Evolutionary conservation across 2,888 invertebrate genomes (phyloP).

Genomic region (Rhyacophila evoluta): DNA sequence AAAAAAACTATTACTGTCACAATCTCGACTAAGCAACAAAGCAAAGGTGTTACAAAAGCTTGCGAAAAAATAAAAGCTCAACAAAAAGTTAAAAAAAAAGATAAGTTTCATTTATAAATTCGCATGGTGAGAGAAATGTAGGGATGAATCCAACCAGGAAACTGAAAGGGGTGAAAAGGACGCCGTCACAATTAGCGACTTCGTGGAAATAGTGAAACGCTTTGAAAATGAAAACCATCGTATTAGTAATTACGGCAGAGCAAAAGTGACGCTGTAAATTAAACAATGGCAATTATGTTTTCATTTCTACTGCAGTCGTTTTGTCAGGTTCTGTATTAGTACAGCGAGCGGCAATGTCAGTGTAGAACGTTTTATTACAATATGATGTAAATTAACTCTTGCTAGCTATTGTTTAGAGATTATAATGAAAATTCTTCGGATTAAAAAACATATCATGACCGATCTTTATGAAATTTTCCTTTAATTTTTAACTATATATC

Average conservation of each 20-base stretch:
- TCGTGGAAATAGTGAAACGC: not conserved
- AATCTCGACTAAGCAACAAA: not conserved
- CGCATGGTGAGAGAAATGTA: not conserved
- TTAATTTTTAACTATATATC: too few species aligned
- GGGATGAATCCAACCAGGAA: not conserved
- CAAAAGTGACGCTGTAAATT: conserved; percentile 28
- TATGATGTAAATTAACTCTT: not conserved
- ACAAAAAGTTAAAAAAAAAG: not conserved
- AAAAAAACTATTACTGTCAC: too few species aligned
- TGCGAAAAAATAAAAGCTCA: not conserved
- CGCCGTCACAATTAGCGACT: not conserved
- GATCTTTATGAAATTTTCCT: too few species aligned
- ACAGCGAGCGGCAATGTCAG: not conserved
- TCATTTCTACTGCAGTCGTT: conserved; percentile 12
- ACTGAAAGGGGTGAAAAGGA: not conserved
- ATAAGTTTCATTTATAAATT: not conserved
- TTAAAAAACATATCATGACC: too few species aligned
- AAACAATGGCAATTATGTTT: conserved; percentile 16
- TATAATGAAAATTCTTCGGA: not conserved
- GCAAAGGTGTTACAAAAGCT: not conserved
- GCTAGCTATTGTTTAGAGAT: not conserved
- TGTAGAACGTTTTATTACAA: not conserved
- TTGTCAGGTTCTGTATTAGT: not conserved
- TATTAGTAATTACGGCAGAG: conserved; percentile 28
- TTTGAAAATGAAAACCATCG: conserved; percentile 11